Base-by-base conservation (phyloP, 2,113 vertebrate species). In the Pipa parva region DNA sequence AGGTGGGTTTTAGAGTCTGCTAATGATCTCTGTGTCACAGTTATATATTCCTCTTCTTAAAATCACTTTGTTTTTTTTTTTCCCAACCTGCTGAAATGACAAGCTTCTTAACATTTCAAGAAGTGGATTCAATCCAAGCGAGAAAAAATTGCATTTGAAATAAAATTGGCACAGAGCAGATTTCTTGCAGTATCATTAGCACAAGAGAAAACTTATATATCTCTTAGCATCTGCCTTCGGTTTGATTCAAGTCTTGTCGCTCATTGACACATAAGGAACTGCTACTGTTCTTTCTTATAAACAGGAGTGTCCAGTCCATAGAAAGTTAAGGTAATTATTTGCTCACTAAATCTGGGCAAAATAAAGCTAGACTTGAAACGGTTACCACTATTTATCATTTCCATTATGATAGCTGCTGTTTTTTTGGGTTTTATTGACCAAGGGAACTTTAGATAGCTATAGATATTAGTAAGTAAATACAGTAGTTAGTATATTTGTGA, bases 21-120 rank as follows among this genome's bases (percentile, higher is more conserved):
- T 69, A 69, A 69, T 69, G 48, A 69, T 51, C 46, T 69, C 29
- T 20, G 31, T 39, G 50, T 31, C n/a, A 52, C 11, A 36, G 24
- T 42, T 39, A 13, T 54, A 33, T 21, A n/a, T 37, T 20, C 9
- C 29, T 13, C 9, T 33, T 17, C 28, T 33, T 33, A 5, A 69
- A 59, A 39, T 17, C 21, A 12, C 7, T 45, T 18, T 64, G 15
- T 50, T 50, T 21, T 2, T 21, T 50, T 50, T 50, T 50, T 21
- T 1, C 22, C 54, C 13, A 28, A 50, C 37, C 27, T 31, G 37
- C 3, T 17, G 49, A 49, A 31, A 58, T 49, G 63, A 46, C 63
- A 45, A 8, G 24, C 22, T 65, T 2, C 33, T 63, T 55, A 15
- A 22, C 51, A 46, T 65, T 65, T 45, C 25, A 27, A 45, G 20